Evolutionary conservation across 2,113 vertebrate genomes (phyloP), one percentile per base, ranked within the genome.

Genomic region (Plotosus lineatus): DNA sequence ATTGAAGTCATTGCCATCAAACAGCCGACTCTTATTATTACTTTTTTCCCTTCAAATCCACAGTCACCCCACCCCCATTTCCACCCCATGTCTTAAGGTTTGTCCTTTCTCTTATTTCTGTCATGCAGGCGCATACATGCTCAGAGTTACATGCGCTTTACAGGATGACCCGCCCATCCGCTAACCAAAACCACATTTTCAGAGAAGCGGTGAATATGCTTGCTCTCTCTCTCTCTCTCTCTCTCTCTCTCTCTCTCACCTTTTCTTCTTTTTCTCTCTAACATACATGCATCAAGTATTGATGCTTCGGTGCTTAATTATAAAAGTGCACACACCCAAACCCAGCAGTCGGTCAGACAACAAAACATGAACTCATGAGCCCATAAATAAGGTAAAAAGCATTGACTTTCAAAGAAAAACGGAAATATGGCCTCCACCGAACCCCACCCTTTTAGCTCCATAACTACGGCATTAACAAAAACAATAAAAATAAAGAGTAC

Each of bases 141-240:
- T 38, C 15, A 79, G 11, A 36, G 61, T 65, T 63, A 73, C 33
- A 78, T 69, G 55, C 44, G 26, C 73, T 66, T 69, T 75, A 86
- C 85, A 86, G 85, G 85, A 86, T 83, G 85, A 83, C 58, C 85
- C 85, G 15, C 85, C 85, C 85, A 81, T 86, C 82, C 82, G 81
- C 51, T 82, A 31, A 3, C 58, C 68, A 75, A 83, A 85, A 78
- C 83, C 85, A 21, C 72, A 76, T 46, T 58, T 38, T 17, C 14
- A 78, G 26, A 77, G 40, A 44, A 65, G 74, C 66, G 46, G 76
- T 23, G 38, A 2, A 71, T 36, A 48, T 23, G 42, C 23, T 77
- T 26, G 17, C 42, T 81, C 58, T 42, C 51, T 63, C 48, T 33
- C 61, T 46, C 11, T 55, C 40, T 55, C n/a, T 28, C 56, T 78